Base-by-base conservation (phyloP, 2,797 vertebrate species). In the Orestias chungarensis region DNA sequence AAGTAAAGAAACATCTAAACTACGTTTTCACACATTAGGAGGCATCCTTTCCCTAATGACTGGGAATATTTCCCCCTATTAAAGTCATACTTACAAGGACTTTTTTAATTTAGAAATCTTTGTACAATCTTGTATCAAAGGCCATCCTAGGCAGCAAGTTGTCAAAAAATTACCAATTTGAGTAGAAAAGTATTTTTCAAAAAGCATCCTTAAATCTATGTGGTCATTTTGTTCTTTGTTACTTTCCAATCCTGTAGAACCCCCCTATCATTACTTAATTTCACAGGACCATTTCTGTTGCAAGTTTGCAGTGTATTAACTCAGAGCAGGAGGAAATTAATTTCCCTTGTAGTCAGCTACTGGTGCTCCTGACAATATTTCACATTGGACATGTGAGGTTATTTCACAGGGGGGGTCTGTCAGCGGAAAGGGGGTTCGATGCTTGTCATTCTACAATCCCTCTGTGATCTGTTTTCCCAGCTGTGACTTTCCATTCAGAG, bases 401-500 rank as follows among this genome's bases (percentile, higher is more conserved):
- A 84, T 84, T 81, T 71, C 83, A 71, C 75, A 82, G 79, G 65
- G 79, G 82, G 84, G 75, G 78, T 69, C 62, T 81, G 66, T 64
- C 59, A 62, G 52, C 52, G 78, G 68, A 65, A 54, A 57, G 50
- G 72, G 46, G 82, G 78, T 77, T 74, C 42, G 82, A 69, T 77
- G 76, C 78, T 83, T 43, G 78, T 82, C 79, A 75, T 80, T 82
- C 78, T 75, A 62, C 82, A 82, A 71, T 88, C 89, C 86, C 85
- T 78, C 46, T 77, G 83, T 83, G 82, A 91, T 87, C 75, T 47
- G 71, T 90, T 93, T 87, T 75, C 80, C 89, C 76, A 85, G 66
- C 84, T 91, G 89, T 82, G 88, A 81, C 83, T 89, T 88, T 92
- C 86, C 89, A 93, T 86, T 83, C 86, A 82, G 83, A 87, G 82